Percentiles rank a stretch among this genome's conserved stretches.
These are phyloP conservation scores for Chamaea fasciata DNA, from an alignment of 2,113 vertebrate genomes.

Conservation along the genomic window DNA sequence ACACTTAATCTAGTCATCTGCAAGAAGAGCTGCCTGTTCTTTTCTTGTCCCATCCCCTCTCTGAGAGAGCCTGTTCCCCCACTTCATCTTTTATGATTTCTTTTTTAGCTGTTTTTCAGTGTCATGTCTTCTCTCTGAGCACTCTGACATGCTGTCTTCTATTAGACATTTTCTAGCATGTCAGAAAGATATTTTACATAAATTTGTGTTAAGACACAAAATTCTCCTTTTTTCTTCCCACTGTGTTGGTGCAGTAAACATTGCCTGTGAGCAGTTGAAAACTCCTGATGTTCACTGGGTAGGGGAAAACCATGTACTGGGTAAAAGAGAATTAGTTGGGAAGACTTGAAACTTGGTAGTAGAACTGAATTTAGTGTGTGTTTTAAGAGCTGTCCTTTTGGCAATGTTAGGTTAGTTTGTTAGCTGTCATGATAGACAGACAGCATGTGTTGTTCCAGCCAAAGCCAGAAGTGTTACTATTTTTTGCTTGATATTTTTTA, in stretches of 20 bases:
- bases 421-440: not conserved
- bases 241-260: fast-evolving
- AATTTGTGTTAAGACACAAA: not conserved
- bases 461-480: conserved; percentile 17
- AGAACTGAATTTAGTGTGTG: not conserved
- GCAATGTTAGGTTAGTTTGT: not conserved
- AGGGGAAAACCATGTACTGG: not conserved
- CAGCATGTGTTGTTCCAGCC: not conserved
- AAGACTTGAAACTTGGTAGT: not conserved
- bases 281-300: not conserved
- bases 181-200: not conserved
- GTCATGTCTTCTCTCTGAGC: not conserved
- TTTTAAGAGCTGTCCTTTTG: not conserved
- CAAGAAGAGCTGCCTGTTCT: fast-evolving
- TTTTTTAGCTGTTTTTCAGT: not conserved
- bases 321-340: not conserved
- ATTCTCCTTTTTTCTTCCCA: not conserved
- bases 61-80: not conserved
- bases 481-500: conserved; percentile 2
- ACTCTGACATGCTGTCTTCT: not conserved
- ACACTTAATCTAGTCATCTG: not conserved
- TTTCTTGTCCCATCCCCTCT: not conserved
- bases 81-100: not conserved
- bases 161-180: not conserved
- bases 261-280: not conserved